Conservation (phyloP, 1,140 invertebrate genomes). For the Pseudachorutes palmiensis region DNA sequence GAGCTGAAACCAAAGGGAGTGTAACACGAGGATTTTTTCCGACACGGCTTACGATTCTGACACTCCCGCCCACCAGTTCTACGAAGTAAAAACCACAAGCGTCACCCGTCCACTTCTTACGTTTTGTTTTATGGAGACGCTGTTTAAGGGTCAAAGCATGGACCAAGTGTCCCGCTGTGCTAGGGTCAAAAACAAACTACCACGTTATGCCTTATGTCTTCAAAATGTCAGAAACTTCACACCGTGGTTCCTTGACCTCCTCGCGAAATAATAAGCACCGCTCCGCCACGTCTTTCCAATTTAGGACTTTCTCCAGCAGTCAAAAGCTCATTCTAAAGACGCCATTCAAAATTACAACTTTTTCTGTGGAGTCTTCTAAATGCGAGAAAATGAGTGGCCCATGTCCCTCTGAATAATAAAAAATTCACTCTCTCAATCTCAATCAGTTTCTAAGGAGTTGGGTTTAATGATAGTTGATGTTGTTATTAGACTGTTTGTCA, state of each 20-base stretch:
- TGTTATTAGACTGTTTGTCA: not conserved
- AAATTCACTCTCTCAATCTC: too few species aligned
- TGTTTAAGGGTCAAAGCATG: not conserved
- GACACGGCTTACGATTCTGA: not conserved
- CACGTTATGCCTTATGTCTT: too few species aligned
- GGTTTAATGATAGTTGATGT: not conserved
- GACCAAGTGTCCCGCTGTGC: not conserved
- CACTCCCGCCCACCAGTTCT: not conserved
- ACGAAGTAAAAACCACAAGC: not conserved
- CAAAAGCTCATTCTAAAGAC: too few species aligned
- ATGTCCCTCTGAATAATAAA: too few species aligned
- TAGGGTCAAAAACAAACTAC: not conserved
- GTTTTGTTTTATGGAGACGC: not conserved
- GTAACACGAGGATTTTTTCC: not conserved
- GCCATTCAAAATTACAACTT: too few species aligned
- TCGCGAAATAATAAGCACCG: not conserved
- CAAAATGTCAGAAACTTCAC: not conserved
- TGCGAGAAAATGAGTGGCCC: too few species aligned
- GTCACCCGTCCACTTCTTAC: not conserved
- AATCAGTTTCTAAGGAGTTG: too few species aligned
- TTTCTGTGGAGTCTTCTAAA: too few species aligned
- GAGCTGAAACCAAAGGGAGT: not conserved
- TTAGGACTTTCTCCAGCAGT: too few species aligned
- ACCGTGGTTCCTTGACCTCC: not conserved
- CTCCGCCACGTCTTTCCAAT: too few species aligned